Conservation (phyloP, 2,888 invertebrate genomes). For the Tipula confusa region DNA sequence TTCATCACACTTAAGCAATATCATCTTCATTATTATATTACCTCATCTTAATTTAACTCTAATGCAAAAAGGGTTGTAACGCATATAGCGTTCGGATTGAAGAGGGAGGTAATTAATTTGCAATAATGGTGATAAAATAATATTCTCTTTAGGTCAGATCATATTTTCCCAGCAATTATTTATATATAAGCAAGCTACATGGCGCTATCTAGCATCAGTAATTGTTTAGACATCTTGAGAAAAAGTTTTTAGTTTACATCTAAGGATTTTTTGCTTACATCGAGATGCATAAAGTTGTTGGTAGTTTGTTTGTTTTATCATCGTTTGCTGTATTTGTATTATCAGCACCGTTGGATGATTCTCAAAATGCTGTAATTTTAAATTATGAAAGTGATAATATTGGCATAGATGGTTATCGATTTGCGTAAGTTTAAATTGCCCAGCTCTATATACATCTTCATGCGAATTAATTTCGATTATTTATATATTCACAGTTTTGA, state of each 20-base stretch:
- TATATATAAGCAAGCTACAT: not conserved
- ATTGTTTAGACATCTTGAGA: not conserved
- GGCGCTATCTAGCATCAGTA: not conserved
- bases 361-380: slow-evolving; percentile 53
- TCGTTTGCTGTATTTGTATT: slow-evolving; percentile 45
- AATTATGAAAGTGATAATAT: slow-evolving; percentile 56
- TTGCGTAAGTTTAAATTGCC: slow-evolving; percentile 53
- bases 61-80: not conserved
- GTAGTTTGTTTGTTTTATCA: slow-evolving; percentile 42
- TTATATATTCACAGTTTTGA: slow-evolving; percentile 53
- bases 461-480: slow-evolving; percentile 32
- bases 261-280: not conserved
- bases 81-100: not conserved
- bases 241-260: not conserved
- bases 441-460: not conserved
- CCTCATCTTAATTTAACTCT: not conserved
- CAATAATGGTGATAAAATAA: not conserved
- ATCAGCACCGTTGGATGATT: slow-evolving; percentile 43
- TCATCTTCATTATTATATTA: not conserved
- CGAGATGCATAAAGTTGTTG: not conserved
- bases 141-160: not conserved
- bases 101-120: not conserved
- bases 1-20: not conserved
- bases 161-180: not conserved
- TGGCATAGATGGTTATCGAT: slow-evolving; percentile 58